Percentiles rank a stretch among this genome's conserved stretches.
phyloP scores from a whole-genome alignment of 2,797 vertebrate genomes.

The Molossus molossus region DNA sequence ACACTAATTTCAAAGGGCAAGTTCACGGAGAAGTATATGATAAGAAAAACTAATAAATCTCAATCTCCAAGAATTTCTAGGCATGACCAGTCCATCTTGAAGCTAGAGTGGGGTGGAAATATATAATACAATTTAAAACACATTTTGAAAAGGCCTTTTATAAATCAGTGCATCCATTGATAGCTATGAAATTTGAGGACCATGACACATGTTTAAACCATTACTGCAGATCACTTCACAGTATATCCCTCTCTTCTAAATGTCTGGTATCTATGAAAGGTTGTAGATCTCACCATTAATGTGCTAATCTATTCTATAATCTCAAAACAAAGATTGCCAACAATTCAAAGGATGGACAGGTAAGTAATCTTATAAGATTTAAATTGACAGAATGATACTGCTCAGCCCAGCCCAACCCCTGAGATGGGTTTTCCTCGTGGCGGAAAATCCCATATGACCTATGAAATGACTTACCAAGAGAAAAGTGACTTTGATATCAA shows the following conservation, averaged over 20 bases:
- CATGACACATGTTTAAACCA: not conserved
- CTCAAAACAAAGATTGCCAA: not conserved
- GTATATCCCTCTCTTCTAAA: not conserved
- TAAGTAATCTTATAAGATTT: not conserved
- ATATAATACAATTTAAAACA: not conserved
- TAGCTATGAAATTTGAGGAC: constrained; percentile 28
- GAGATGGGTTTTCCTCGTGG: not conserved
- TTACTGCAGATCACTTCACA: not conserved
- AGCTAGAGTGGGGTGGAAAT: not conserved
- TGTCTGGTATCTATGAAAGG: not conserved
- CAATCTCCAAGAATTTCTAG: constrained; percentile 1
- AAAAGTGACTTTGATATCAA: constrained; percentile 52
- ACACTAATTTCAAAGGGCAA: constrained; percentile 10
- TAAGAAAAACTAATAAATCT: constrained; percentile 13
- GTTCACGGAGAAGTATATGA: not conserved
- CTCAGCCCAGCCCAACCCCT: not conserved
- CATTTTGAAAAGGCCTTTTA: constrained; percentile 32
- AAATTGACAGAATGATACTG: not conserved
- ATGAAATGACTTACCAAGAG: not conserved
- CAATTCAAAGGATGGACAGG: not conserved
- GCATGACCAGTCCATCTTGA: not conserved
- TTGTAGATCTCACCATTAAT: constrained; percentile 17
- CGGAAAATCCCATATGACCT: not conserved
- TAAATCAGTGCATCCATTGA: not conserved
- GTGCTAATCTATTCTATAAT: constrained; percentile 16